phyloP scores from a whole-genome alignment of 2,888 invertebrate species.

The Sylvicola cinctus region DNA sequence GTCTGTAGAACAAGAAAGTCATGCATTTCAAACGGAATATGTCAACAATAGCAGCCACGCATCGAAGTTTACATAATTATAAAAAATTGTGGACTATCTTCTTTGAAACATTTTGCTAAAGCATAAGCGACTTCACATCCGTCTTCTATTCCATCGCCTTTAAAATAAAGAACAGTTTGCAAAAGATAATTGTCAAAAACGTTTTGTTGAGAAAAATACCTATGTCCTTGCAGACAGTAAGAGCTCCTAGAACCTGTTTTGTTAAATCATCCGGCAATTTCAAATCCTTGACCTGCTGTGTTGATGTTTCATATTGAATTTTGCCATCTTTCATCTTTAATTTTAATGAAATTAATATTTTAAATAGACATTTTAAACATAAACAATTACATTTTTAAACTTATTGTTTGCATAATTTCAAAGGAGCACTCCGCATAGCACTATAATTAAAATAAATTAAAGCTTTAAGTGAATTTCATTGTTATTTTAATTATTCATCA shows the following conservation, averaged over 20 bases:
- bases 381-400: neutral
- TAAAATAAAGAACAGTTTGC: too few relatives aligned
- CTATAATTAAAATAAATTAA: too few relatives aligned
- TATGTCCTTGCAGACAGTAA: conserved; percentile 15
- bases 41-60: too few relatives aligned
- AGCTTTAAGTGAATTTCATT: too few relatives aligned
- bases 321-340: neutral
- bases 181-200: too few relatives aligned
- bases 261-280: conserved; percentile 20
- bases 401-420: conserved; percentile 1
- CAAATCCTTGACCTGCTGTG: conserved; percentile 22
- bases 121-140: conserved; percentile 19
- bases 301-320: conserved; percentile 8
- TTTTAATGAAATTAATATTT: too few relatives aligned
- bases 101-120: conserved; percentile 14
- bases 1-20: too few relatives aligned
- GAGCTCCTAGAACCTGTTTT: conserved; percentile 14
- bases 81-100: conserved; percentile 15
- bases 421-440: conserved; percentile 1
- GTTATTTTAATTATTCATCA: too few relatives aligned
- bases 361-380: too few relatives aligned
- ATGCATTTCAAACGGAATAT: too few relatives aligned
- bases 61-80: too few relatives aligned
- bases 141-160: conserved; percentile 20
- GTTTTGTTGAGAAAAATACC: too few relatives aligned